Base-by-base conservation (phyloP, 92 coral and sea anemone species). In the Galaxea fascicularis region DNA sequence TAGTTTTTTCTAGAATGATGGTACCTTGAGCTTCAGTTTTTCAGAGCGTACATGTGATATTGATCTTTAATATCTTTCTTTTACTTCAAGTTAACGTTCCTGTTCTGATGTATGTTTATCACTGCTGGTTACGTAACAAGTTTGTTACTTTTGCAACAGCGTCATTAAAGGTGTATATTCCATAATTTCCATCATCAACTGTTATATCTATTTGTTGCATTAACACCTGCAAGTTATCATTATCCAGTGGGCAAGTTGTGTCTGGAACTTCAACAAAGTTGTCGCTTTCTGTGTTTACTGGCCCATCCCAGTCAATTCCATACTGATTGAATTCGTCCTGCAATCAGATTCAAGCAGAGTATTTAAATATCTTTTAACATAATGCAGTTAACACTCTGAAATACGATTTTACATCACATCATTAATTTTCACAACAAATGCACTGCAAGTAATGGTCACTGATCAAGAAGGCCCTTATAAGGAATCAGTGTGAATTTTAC, bases 241-340 rank as follows among this genome's bases (percentile, higher is more conserved):
- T 87, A 88, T 88, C 53, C 39, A 85, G 62, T 77, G 88, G 92
- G 60, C 85, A 83, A 4, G 68, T n/a, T 6, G 92, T 89, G 58
- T 89, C 89, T 47, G 89, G 89, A 29, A 89, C 86, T 85, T 84
- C 81, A n/a, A 89, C 92, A 8, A 85, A 49, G 85, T 76, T 85
- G 73, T 72, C 89, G 3, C 73, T 82, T 67, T 86, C 79, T 22
- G 89, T 74, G 85, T 77, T 68, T 35, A 86, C 93, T 49, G 93
- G 91, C 16, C 93, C 93, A 29, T 82, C 80, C 88, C 93, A 90
- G 65, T 86, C 88, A 63, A 86, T 75, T 63, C 90, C 90, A 90
- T 90, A 76, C 69, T 90, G 87, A 65, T 59, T 45, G 17, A 90
- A 52, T 85, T 85, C 89, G 69, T 84, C 92, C 92, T 89, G 64